Percentiles rank a stretch among this genome's conserved stretches.
phyloP scores from a whole-genome alignment of 2,797 vertebrate genomes.

The Melanotaenia trifasciata region DNA sequence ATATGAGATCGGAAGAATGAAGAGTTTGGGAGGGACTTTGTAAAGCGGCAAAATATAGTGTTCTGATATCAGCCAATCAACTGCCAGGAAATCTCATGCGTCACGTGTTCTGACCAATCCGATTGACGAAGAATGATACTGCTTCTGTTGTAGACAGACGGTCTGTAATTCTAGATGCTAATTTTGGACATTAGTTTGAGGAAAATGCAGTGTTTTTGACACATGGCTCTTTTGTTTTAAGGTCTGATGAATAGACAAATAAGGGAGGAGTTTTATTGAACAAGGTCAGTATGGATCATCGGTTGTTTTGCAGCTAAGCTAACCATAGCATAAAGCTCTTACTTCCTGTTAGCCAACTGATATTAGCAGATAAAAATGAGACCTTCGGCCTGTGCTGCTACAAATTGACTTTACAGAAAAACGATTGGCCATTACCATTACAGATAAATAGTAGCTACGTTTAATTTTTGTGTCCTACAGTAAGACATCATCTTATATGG shows the following conservation, averaged over 20 bases:
- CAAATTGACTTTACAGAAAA: not conserved
- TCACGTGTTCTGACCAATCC: conserved; percentile 52
- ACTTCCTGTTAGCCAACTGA: conserved; percentile 60
- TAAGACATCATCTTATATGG: not conserved
- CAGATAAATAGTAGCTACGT: not conserved
- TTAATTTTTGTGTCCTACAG: not conserved
- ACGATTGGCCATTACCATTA: not conserved
- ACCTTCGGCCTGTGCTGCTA: not conserved
- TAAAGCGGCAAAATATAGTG: conserved; percentile 6
- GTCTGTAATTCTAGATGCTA: conserved; percentile 10
- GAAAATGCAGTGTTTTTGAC: conserved; percentile 26
- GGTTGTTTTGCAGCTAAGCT: conserved; percentile 12
- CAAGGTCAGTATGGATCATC: conserved; percentile 33
- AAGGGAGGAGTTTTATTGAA: conserved; percentile 8
- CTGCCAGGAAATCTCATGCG: accelerated
- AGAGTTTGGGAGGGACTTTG: not conserved
- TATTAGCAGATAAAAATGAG: not conserved
- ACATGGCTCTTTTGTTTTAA: not conserved
- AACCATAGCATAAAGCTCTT: conserved; percentile 41
- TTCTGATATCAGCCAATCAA: conserved; percentile 50
- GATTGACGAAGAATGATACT: not conserved
- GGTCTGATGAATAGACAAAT: conserved; percentile 42
- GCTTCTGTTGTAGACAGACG: conserved; percentile 12
- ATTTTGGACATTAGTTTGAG: conserved; percentile 2
- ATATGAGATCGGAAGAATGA: not conserved